Conservation (phyloP, 1,140 invertebrate species). For the Mamestra configurata region DNA sequence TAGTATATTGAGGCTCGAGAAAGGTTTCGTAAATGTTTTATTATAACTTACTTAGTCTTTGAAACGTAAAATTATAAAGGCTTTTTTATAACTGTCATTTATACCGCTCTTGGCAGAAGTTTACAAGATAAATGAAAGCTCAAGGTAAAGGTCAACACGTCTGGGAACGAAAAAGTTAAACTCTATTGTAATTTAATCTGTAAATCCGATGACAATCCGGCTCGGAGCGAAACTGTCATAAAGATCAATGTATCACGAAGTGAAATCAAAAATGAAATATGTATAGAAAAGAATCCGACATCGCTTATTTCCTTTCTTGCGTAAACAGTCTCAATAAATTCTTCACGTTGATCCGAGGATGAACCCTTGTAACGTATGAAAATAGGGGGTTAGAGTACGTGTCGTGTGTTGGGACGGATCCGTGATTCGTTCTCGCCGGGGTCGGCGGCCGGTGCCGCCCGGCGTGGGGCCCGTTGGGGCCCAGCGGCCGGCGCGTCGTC, state of each 20-base stretch:
- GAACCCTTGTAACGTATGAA: constrained; percentile 74
- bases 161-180: not conserved
- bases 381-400: constrained; percentile 65
- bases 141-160: not conserved
- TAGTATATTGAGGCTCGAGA: not conserved
- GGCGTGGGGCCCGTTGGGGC: not conserved
- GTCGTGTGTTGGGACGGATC: constrained; percentile 59
- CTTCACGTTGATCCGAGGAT: constrained; percentile 74
- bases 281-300: constrained; percentile 46
- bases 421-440: constrained; percentile 63
- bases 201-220: not conserved
- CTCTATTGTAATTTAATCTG: not conserved
- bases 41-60: not conserved
- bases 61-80: not conserved
- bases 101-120: not conserved
- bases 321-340: constrained; percentile 76
- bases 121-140: not conserved
- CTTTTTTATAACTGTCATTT: not conserved
- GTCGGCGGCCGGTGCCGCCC: not conserved
- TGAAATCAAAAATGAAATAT: constrained; percentile 48
- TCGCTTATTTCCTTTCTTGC: constrained; percentile 65
- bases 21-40: not conserved
- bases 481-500: not conserved
- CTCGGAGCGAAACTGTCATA: not conserved
- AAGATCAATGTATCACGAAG: constrained; percentile 24